Base-by-base conservation (phyloP, 2,888 invertebrate species). In the Clitarchus hookeri region DNA sequence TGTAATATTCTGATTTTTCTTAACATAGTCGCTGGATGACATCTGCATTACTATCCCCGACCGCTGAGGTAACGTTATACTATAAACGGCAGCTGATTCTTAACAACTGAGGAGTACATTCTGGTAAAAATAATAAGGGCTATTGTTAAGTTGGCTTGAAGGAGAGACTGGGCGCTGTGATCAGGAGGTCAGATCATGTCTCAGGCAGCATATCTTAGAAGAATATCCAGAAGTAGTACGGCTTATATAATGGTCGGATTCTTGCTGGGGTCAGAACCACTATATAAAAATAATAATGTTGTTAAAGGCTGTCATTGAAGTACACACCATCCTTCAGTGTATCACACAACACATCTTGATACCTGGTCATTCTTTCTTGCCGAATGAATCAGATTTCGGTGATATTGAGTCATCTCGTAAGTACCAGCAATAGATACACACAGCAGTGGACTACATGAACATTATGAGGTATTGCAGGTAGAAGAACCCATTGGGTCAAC, bases 101-200 rank as follows among this genome's bases (percentile, higher is more conserved):
- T 0, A 16, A 78, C 26, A 8, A 44, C 84, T 84, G 84, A 48
- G 89, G 89, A 9, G 86, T 90, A 79, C 88, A 89, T 85, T 86
- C 86, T 44, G 88, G 86, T 6, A 23, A 36, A 23, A 44, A 44
- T 44, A 88, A 88, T n/a, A 86, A 86, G 85, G 88, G 88, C 27
- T 89, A 89, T 86, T 89, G 88, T 86, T 90, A 89, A 54, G 88
- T n/a, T 90, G 89, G 89, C 87, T 88, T 54, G 90, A 90, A 85
- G 88, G 89, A 25, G 84, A 82, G 53, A 89, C 89, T 36, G 89
- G 89, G 9, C 84, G 90, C 78, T 89, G 89, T 19, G 88, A 89
- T 25, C 89, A 89, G 84, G 90, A 90, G 86, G 88, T 90, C 65
- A 88, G 88, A 9, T 89, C 89, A 23, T 90, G 89, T 86, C 83